phyloP scores from a whole-genome alignment of 2,113 vertebrate genomes.

The Macrotis lagotis region DNA sequence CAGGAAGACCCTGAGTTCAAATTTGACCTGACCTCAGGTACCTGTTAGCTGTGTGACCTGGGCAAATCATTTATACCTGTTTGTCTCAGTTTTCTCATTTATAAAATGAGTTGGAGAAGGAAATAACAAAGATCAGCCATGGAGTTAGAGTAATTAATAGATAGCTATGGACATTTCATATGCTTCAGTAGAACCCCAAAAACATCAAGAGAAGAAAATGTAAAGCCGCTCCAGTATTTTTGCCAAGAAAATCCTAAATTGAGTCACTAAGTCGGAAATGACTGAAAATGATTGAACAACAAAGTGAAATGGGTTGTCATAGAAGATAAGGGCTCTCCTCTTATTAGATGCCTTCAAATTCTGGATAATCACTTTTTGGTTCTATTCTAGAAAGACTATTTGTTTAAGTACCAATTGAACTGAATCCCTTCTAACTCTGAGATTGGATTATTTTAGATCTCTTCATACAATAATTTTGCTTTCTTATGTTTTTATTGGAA shows the following conservation, averaged over 20 bases:
- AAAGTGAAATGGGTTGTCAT: not conserved
- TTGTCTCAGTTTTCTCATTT: no score
- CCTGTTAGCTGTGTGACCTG: no score
- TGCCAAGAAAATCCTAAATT: no score
- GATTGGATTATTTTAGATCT: not conserved
- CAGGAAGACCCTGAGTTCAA: no score
- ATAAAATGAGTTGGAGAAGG: no score
- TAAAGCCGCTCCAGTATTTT: not conserved
- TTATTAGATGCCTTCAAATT: not conserved
- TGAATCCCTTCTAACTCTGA: not conserved
- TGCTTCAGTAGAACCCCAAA: no score
- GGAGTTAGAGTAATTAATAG: no score
- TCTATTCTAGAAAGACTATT: not conserved
- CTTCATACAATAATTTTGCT: not conserved
- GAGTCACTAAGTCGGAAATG: not conserved
- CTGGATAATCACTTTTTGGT: not conserved
- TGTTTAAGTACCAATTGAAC: not conserved
- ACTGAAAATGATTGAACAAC: not conserved
- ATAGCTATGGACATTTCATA: no score
- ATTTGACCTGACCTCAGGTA: no score
- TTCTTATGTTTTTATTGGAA: not conserved
- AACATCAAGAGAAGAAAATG: not conserved
- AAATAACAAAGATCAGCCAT: no score
- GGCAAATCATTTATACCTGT: no score
- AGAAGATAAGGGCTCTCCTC: not conserved